Evolutionary conservation across 2,888 invertebrate genomes (phyloP).

Genomic region (Parthenolecanium corni): DNA sequence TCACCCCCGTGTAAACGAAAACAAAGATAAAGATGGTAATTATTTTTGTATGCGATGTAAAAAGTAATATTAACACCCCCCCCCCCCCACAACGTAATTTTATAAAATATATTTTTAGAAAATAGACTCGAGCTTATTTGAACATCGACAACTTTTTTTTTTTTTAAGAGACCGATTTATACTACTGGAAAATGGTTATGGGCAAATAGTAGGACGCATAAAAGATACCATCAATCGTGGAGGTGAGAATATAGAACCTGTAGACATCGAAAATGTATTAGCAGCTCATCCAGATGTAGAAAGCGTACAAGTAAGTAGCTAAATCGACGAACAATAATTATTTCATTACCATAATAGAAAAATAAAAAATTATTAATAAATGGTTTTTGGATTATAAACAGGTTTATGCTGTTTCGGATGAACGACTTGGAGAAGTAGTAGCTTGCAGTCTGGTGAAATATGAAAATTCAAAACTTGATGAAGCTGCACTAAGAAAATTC

Average conservation of each 20-base stretch:
- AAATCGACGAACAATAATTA: background rate
- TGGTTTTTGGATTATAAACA: slow-evolving; percentile 37
- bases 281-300: slow-evolving; percentile 58
- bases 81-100: too few species aligned
- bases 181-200: slow-evolving; percentile 43
- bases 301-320: slow-evolving; percentile 53
- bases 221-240: slow-evolving; percentile 35
- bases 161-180: slow-evolving; percentile 61
- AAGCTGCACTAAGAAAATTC: slow-evolving; percentile 49
- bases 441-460: slow-evolving; percentile 53
- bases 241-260: slow-evolving; percentile 53
- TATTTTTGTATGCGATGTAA: too few species aligned
- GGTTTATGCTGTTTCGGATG: slow-evolving; percentile 63
- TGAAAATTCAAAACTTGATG: slow-evolving; percentile 43
- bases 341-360: too few species aligned
- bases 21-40: too few species aligned
- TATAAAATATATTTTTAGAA: too few species aligned
- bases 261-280: slow-evolving; percentile 68
- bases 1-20: too few species aligned
- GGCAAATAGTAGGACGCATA: slow-evolving; percentile 34
- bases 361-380: too few species aligned
- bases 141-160: too few species aligned
- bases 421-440: slow-evolving; percentile 65
- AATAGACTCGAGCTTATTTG: too few species aligned
- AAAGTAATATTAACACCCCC: too few species aligned